phyloP scores from a whole-genome alignment of 2,888 invertebrate genomes.

The Ceramica pisi region DNA sequence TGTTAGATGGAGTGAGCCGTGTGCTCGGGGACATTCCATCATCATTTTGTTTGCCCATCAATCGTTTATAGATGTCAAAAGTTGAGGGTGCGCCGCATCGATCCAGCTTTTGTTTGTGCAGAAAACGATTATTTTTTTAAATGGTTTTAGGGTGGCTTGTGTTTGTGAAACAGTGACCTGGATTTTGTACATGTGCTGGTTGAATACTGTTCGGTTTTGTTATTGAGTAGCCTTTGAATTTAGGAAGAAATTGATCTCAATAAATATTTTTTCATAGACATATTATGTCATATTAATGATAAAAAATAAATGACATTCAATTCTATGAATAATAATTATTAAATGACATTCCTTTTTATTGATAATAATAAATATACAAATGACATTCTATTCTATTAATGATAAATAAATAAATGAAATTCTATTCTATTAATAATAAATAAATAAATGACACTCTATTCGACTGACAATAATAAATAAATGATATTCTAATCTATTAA shows the following conservation, averaged over 20 bases:
- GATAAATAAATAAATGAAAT: too few species aligned
- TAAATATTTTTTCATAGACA: background rate
- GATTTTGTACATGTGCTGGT: constrained; percentile 4
- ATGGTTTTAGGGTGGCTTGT: constrained; percentile 25
- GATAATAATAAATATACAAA: too few species aligned
- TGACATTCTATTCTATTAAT: too few species aligned
- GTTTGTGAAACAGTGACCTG: constrained; percentile 21
- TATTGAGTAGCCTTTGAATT: background rate
- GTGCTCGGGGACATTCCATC: constrained; percentile 75
- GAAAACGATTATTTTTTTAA: constrained; percentile 64
- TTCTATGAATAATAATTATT: too few species aligned
- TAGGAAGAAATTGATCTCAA: background rate
- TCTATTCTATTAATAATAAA: too few species aligned
- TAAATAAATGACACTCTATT: too few species aligned
- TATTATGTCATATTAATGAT: too few species aligned
- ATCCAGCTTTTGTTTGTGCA: constrained; percentile 64
- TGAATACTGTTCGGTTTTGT: background rate
- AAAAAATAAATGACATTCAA: too few species aligned
- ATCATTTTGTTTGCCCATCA: constrained; percentile 81
- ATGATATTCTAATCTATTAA: too few species aligned
- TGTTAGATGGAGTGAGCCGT: constrained; percentile 43
- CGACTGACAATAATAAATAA: too few species aligned
- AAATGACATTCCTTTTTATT: too few species aligned
- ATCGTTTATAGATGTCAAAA: constrained; percentile 80
- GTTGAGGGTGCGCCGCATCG: constrained; percentile 71